Evolutionary conservation across 2,888 invertebrate genomes (phyloP), one percentile per base, ranked within the genome.

Genomic region (Netelia inedita): DNA sequence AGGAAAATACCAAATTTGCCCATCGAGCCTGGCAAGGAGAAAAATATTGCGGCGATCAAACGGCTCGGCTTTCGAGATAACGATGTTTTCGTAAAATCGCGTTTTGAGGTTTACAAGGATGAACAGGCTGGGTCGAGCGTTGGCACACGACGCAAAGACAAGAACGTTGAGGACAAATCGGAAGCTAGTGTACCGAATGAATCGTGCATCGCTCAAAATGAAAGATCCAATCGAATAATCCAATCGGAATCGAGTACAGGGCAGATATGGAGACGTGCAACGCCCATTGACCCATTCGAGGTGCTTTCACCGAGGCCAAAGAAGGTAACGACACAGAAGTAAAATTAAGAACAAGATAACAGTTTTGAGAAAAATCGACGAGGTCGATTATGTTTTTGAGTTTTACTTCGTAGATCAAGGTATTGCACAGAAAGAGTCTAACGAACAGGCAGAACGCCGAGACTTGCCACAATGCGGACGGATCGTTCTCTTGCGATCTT

Each of bases 21-120:
- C 10, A n/a, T 61, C 78, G 57, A 46, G n/a, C 8, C 11, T 3
- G 63, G n/a, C n/a, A 41, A 50, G 14, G 74, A 50, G 0, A 61
- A 66, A 9, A 59, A 59, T 9, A 9, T 55, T 9, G 59, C 41
- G 9, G 14, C 82, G 50, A 79, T 61, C 9, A 81, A 79, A 71
- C 73, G 78, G n/a, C n/a, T 68, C 3, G 19, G 43, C 2, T 50
- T 41, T 28, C 9, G 46, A 10, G 84, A 78, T 2, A 46, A 74
- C n/a, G 82, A 79, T n/a, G 23, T 14, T 0, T 82, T 72, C 21
- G 46, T n/a, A 6, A 85, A 79, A 50, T 61, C 85, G 14, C 79
- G 71, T 11, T 85, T 85, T 10, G 61, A 28, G 46, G 41, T 85
- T 53, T 85, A 75, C 35, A 63, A 28, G 16, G 83, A 85, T 10